Conservation (phyloP, 2,797 vertebrate genomes). For the Leptodactylus fallax region DNA sequence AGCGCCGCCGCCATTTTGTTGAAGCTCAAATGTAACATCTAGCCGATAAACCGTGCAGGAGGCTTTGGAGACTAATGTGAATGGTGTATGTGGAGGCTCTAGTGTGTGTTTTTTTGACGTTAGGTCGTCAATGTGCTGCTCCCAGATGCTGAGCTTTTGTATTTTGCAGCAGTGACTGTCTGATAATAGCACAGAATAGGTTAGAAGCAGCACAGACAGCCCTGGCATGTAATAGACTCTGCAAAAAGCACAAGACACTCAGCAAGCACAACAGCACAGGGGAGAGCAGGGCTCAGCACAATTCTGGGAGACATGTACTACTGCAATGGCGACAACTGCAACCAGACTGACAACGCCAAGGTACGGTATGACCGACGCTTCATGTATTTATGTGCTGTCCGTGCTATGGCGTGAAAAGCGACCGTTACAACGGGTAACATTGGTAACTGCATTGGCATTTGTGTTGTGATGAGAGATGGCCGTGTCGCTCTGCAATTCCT, state of each 20-base stretch:
- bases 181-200: neutral
- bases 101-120: neutral
- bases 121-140: slow-evolving; percentile 35
- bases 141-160: neutral
- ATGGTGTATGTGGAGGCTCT: neutral
- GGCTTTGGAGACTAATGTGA: neutral
- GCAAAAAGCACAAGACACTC: neutral
- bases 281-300: neutral
- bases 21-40: neutral
- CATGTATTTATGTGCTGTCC: too few relatives aligned
- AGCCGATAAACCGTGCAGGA: neutral
- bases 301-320: slow-evolving; percentile 48
- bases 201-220: slow-evolving; percentile 1
- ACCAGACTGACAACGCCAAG: slow-evolving; percentile 62
- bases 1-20: neutral
- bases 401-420: too few relatives aligned
- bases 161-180: neutral
- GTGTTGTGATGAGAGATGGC: too few relatives aligned
- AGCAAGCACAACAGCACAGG: neutral
- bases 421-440: too few relatives aligned
- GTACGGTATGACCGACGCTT: neutral
- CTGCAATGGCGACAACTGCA: slow-evolving; percentile 61
- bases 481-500: too few relatives aligned
- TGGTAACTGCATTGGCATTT: too few relatives aligned
- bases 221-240: neutral